Evolutionary conservation across 2,797 vertebrate species (phyloP).

Genomic region (Chrosomus eos): DNA sequence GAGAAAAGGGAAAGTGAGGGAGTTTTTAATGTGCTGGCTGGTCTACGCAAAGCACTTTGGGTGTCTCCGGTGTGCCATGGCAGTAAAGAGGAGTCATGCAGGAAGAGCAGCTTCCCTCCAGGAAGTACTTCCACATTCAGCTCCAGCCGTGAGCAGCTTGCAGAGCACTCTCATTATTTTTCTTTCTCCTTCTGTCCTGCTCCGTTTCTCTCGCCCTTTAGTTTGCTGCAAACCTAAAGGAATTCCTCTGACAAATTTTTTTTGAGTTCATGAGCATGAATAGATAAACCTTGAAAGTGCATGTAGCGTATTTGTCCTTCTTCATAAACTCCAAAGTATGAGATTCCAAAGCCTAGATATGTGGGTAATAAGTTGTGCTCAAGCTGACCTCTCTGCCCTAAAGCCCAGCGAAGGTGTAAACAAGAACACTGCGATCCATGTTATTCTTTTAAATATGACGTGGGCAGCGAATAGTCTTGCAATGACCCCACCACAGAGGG

Average conservation of each 20-base stretch:
- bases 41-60: constrained; percentile 1
- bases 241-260: constrained; percentile 40
- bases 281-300: constrained; percentile 39
- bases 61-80: constrained; percentile 33
- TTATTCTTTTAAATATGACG: constrained; percentile 9
- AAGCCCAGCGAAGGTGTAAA: constrained; percentile 20
- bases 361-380: neutral
- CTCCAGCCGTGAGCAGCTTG: constrained; percentile 32
- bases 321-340: neutral
- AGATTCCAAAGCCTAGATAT: constrained; percentile 1
- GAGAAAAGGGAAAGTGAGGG: constrained; percentile 1
- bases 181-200: constrained; percentile 10
- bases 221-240: constrained; percentile 40
- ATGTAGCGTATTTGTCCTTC: constrained; percentile 8
- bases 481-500: neutral
- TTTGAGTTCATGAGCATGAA: constrained; percentile 42
- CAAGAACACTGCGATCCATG: neutral
- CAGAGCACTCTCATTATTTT: constrained; percentile 39
- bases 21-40: constrained; percentile 22
- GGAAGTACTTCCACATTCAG: constrained; percentile 52
- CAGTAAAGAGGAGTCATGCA: constrained; percentile 34
- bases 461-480: neutral
- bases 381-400: constrained; percentile 4
- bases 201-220: constrained; percentile 39
- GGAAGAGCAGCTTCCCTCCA: constrained; percentile 46